These are phyloP conservation scores for Scylla paramamosain DNA, from an alignment of 1,140 invertebrate genomes.

Conservation along the genomic window DNA sequence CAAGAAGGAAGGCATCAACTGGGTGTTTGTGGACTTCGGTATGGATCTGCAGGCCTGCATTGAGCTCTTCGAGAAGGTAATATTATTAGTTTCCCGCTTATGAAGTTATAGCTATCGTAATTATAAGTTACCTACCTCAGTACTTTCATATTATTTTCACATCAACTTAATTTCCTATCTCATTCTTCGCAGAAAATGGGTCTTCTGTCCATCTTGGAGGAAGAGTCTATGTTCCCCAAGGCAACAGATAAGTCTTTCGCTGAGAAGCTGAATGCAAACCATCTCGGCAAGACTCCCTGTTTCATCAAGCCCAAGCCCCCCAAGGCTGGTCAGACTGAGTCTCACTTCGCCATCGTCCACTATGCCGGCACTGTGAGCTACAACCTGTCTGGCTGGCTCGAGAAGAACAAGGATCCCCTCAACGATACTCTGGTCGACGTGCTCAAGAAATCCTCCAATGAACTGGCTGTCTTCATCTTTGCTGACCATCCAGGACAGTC, in stretches of 20 bases:
- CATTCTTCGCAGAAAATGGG: constrained; percentile 92
- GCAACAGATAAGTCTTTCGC: constrained; percentile 69
- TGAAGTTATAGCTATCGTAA: background rate
- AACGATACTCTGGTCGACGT: constrained; percentile 66
- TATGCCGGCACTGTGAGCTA: constrained; percentile 70
- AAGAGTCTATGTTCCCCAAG: constrained; percentile 74
- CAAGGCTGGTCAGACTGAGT: constrained; percentile 95
- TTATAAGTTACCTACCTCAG: background rate
- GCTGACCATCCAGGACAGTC: constrained; percentile 86
- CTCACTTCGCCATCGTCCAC: constrained; percentile 87
- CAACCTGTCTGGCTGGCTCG: constrained; percentile 67
- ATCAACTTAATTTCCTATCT: background rate
- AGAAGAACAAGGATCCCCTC: constrained; percentile 73
- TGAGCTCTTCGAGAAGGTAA: constrained; percentile 88
- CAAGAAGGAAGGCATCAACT: constrained; percentile 89
- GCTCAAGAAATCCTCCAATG: constrained; percentile 92
- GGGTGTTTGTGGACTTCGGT: constrained; percentile 83
- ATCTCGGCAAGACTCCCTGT: constrained; percentile 94
- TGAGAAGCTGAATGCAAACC: constrained; percentile 64
- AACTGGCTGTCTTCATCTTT: constrained; percentile 89
- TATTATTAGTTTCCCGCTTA: background rate
- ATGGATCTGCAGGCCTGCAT: constrained; percentile 84
- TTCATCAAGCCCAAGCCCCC: constrained; percentile 98
- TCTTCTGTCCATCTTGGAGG: constrained; percentile 99
- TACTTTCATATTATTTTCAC: background rate